These are phyloP conservation scores for Ceratosolen solmsi DNA, from an alignment of 1,140 invertebrate genomes.

Conservation along the genomic window DNA sequence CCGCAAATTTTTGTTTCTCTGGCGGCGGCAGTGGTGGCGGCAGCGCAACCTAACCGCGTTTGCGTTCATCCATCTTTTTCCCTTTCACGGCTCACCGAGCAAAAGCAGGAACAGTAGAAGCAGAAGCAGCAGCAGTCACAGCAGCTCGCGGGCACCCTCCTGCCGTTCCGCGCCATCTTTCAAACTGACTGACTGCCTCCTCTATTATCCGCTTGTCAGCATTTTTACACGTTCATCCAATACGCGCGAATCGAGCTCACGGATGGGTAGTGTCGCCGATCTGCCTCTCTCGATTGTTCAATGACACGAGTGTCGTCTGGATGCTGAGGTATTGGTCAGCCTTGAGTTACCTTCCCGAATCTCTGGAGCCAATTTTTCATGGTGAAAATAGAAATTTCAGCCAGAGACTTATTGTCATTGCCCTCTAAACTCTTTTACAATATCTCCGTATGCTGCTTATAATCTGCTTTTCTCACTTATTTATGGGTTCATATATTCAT, in stretches of 20 bases:
- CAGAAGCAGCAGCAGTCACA: background rate
- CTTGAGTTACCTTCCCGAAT: background rate
- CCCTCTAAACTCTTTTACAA: background rate
- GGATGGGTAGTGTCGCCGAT: background rate
- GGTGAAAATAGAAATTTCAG: too few species aligned
- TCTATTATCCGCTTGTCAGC: slow-evolving; percentile 75
- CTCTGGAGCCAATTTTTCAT: background rate
- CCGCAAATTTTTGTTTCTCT: slow-evolving; percentile 72
- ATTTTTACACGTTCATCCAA: slow-evolving; percentile 74
- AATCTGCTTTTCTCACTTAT: too few species aligned
- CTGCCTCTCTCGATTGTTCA: slow-evolving; percentile 31
- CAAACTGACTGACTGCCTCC: slow-evolving; percentile 74
- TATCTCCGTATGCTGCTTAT: too few species aligned
- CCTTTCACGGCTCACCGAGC: slow-evolving; percentile 71
- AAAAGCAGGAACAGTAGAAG: slow-evolving; percentile 52
- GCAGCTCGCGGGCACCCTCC: slow-evolving; percentile 50
- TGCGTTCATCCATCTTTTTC: slow-evolving; percentile 74
- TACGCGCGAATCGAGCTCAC: slow-evolving; percentile 54
- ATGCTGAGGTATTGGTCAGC: background rate
- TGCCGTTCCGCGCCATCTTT: slow-evolving; percentile 72
- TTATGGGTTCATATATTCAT: too few species aligned
- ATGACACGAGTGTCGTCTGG: background rate
- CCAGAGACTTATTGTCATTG: too few species aligned
- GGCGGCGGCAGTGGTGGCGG: slow-evolving; percentile 20
- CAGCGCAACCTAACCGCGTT: slow-evolving; percentile 69